A percentile compares a stretch with the other conserved stretches of the same genome.
Conservation (phyloP, 2,113 vertebrate species). For the Ptychochromis oligacanthus region DNA sequence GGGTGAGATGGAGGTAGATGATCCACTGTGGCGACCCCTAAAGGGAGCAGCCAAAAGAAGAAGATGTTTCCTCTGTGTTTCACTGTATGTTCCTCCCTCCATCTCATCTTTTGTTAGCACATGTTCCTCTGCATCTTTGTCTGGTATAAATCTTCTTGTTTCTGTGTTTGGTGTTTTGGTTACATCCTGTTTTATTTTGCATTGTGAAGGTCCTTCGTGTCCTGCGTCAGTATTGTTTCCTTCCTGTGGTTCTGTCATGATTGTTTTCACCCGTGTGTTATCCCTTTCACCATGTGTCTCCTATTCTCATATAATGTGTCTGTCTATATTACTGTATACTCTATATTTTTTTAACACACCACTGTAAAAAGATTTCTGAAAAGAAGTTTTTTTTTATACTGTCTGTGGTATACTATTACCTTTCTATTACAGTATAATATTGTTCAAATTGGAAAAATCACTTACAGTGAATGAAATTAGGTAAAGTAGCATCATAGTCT, state of each 20-base stretch:
- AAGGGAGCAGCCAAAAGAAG: not conserved
- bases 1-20: not conserved
- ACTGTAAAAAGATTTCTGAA: not conserved
- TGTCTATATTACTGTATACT: too few relatives aligned
- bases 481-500: not conserved
- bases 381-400: too few relatives aligned
- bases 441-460: not conserved
- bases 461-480: not conserved
- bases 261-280: not conserved
- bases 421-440: not conserved
- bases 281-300: not conserved
- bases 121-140: not conserved
- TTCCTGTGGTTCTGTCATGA: not conserved
- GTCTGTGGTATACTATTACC: fast-evolving
- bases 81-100: too few relatives aligned
- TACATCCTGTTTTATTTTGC: too few relatives aligned
- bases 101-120: not conserved
- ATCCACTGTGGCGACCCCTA: not conserved
- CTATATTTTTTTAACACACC: not conserved
- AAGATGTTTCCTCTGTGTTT: not conserved
- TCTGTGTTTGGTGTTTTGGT: not conserved
- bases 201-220: not conserved
- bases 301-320: not conserved
- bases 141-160: not conserved
- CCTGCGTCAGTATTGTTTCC: not conserved